Evolutionary conservation across 2,888 invertebrate species (phyloP), one percentile per base, ranked within the genome.

Genomic region (Ornithoptera alexandrae): DNA sequence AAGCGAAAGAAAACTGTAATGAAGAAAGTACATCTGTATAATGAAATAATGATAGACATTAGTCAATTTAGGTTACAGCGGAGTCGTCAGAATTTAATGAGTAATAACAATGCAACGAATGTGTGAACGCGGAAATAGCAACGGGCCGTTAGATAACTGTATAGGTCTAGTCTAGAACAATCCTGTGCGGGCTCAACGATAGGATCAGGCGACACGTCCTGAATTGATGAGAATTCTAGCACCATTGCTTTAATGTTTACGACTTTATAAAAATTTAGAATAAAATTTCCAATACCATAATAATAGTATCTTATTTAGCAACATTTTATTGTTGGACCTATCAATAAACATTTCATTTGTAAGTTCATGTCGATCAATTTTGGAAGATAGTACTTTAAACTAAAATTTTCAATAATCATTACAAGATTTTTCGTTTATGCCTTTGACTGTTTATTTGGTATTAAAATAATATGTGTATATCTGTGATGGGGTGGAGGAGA

Each of bases 131-230:
- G 89, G 90, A 91, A 92, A 89, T 84, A 83, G 84, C 77, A 76
- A 75, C 76, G 79, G 89, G 84, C 92, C 92, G 91, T 91, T 91
- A 92, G 80, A 74, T 91, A 90, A 92, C 91, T 88, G 92, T 91
- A 86, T 78, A 81, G 81, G 83, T 83, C 80, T 87, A 84, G 89
- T 85, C 90, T 90, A 90, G 90, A 90, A 91, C 86, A 87, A 67
- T 70, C 89, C 90, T 89, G 83, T 76, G 84, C 84, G 78, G 80
- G 78, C 76, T 74, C 74, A 79, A 76, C 83, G 86, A 85, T 87
- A 84, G 83, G 79, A 87, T 86, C 86, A 78, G 77, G 80, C 83
- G 86, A 88, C 89, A 87, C 78, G 88, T 88, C 84, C 85, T 87
- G 90, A 85, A 90, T 90, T 87, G 81, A 89, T 89, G 79, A 79